Evolutionary conservation across 1,140 invertebrate species (phyloP).

Genomic region (Goniozus legneri): DNA sequence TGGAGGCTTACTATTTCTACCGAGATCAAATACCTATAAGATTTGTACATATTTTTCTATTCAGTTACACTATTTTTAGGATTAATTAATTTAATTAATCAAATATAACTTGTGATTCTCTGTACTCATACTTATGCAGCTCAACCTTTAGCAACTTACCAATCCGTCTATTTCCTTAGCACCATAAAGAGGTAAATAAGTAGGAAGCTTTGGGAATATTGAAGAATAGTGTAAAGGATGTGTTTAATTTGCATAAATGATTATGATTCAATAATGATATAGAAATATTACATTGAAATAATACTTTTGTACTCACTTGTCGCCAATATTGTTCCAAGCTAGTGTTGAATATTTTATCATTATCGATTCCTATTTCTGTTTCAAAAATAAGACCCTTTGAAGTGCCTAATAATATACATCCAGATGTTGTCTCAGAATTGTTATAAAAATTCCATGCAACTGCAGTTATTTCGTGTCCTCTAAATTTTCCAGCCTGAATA

Average conservation of each 20-base stretch:
- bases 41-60: not conserved
- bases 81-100: no score
- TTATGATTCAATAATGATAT: constrained; percentile 7
- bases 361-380: constrained; percentile 77
- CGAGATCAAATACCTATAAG: constrained; percentile 80
- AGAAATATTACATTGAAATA: constrained; percentile 3
- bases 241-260: constrained; percentile 11
- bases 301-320: constrained; percentile 62
- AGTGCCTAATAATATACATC: constrained; percentile 84
- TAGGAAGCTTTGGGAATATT: constrained; percentile 63
- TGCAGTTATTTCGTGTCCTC: constrained; percentile 83
- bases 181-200: constrained; percentile 70
- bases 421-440: constrained; percentile 66
- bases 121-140: no score
- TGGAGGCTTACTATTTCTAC: constrained; percentile 66
- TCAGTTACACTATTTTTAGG: constrained; percentile 1
- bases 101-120: no score
- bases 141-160: constrained; percentile 53
- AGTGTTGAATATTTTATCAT: constrained; percentile 74
- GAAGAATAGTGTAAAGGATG: constrained; percentile 27
- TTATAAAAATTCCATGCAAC: constrained; percentile 86
- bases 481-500: constrained; percentile 62
- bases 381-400: constrained; percentile 90
- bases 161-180: constrained; percentile 68
- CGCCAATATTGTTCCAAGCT: constrained; percentile 81